Evolutionary conservation across 2,797 vertebrate genomes (phyloP), one percentile per base, ranked within the genome.

Genomic region (Myoxocephalus aenaeus): DNA sequence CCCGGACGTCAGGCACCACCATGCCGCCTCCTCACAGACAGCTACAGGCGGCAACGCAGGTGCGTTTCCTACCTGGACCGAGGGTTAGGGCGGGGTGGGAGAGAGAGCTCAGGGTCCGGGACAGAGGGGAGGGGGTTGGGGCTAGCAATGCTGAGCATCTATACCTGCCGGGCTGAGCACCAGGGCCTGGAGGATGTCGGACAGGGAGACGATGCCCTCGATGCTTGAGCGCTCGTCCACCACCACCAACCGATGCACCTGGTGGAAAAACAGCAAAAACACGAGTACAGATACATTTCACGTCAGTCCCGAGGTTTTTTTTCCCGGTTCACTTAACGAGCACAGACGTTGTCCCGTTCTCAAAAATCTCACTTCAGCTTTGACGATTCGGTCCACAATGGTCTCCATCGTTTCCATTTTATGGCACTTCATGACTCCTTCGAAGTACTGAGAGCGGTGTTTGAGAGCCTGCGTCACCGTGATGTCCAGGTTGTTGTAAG

Each of bases 401-500:
- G 98, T 98, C 92, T 99, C 97, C 96, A 99, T 95, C 8, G 97
- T 96, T 86, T 99, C 98, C 94, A 96, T 94, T 91, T 96, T 97
- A 90, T 95, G 96, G 88, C 98, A 99, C 93, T 99, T 99, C 70
- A 99, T 95, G 42, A 99, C 98, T 53, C 98, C 98, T 93, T 99
- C 98, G 10, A 99, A 99, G 93, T 99, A 99, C 95, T 99, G 98
- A 0, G 96, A 99, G 62, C 98, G 97, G 91, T 99, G 98, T 87
- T 96, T 96, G 29, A 99, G 96, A 48, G 98, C 98, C 95, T 99
- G 97, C 0, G 98, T 99, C 94, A 99, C 98, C 0, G 97, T 98
- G 88, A 98, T 97, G 93, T 99, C 98, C 91, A 99, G 94, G 92
- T 99, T 99, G 93, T 99, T 99, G 93, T 99, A 99, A 0, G 98